phyloP scores from a whole-genome alignment of 2,113 vertebrate genomes.

The Carlito syrichta region DNA sequence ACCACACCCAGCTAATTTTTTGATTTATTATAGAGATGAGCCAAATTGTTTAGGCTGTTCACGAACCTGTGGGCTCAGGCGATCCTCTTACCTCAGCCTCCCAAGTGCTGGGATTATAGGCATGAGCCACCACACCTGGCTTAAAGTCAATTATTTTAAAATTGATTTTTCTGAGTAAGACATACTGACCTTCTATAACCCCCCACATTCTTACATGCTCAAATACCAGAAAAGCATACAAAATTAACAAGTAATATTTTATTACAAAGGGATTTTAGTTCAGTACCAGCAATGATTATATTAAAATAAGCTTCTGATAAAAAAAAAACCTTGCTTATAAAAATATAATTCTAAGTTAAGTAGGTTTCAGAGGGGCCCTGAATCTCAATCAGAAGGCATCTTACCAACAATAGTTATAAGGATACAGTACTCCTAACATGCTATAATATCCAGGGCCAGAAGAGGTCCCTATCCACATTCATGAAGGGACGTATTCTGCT shows the following conservation, averaged over 20 bases:
- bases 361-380: neutral
- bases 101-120: no score
- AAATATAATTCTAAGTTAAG: neutral
- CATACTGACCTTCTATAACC: neutral
- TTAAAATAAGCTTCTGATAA: neutral
- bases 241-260: neutral
- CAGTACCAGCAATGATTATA: neutral
- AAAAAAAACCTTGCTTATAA: neutral
- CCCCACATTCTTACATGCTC: neutral
- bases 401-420: neutral
- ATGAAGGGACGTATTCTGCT: neutral
- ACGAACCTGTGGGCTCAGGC: no score
- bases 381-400: neutral
- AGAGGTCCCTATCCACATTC: neutral
- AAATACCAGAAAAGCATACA: neutral
- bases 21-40: no score
- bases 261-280: neutral
- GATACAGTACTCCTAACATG: neutral
- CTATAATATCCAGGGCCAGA: neutral
- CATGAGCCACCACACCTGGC: no score
- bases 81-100: no score
- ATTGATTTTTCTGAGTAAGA: neutral
- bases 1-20: no score
- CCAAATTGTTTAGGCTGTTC: no score
- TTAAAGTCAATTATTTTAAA: no score